Evolutionary conservation across 2,797 vertebrate genomes (phyloP).

Genomic region (Rhadinocentrus ornatus): DNA sequence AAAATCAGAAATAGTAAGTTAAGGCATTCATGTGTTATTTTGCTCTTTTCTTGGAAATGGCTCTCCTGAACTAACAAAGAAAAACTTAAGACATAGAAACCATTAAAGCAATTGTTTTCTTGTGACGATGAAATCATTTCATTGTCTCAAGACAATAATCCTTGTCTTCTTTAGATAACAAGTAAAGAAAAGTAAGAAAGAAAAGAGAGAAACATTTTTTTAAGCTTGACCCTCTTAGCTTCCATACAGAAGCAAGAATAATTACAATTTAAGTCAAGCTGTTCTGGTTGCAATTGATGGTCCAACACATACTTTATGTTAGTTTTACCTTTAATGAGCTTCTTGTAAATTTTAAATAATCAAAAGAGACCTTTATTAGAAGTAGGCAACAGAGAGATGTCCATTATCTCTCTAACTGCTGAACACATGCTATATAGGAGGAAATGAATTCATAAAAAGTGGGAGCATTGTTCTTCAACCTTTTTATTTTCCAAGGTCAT

Average conservation of each 20-base stretch:
- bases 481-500: conserved; percentile 82
- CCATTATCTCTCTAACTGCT: conserved; percentile 39
- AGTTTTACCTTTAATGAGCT: neutral
- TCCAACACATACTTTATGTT: neutral
- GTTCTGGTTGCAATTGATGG: neutral
- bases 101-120: neutral
- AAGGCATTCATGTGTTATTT: neutral
- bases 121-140: neutral
- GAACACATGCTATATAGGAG: conserved; percentile 44
- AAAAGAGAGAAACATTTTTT: neutral
- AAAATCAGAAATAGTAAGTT: neutral
- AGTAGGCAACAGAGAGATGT: conserved; percentile 25
- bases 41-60: neutral
- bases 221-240: no score
- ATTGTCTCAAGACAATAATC: neutral
- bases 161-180: neutral
- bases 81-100: neutral
- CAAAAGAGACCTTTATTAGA: conserved; percentile 60
- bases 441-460: conserved; percentile 68
- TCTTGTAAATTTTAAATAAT: conserved; percentile 70
- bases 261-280: neutral
- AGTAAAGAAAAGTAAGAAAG: neutral
- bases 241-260: neutral
- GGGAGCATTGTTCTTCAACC: conserved; percentile 75
- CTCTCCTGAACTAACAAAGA: neutral